These are phyloP conservation scores for Tinamus major DNA, from an alignment of 2,797 vertebrate species.

Conservation along the genomic window DNA sequence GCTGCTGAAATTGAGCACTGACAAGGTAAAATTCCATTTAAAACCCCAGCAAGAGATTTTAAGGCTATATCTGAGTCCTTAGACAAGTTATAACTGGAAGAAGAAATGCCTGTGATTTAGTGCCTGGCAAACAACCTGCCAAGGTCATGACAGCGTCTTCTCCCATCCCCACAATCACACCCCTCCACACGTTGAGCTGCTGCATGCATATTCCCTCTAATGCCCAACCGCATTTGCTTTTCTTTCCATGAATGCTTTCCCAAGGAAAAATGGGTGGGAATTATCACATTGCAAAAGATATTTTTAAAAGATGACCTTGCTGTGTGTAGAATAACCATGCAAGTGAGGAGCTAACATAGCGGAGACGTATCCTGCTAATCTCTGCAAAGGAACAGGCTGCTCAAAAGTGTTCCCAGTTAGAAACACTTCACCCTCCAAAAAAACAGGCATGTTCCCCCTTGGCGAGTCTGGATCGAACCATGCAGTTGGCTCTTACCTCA, in stretches of 20 bases:
- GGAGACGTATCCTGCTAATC: not conserved
- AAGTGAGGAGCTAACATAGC: not conserved
- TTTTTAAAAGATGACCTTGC: slow-evolving; percentile 32
- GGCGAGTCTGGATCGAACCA: not conserved
- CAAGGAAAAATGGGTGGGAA: slow-evolving; percentile 31
- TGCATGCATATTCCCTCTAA: slow-evolving; percentile 14
- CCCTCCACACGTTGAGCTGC: slow-evolving; percentile 42
- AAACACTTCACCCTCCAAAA: not conserved
- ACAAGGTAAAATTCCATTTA: slow-evolving; percentile 16
- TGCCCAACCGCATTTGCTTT: not conserved
- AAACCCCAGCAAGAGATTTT: slow-evolving; percentile 35
- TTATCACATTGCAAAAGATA: slow-evolving; percentile 33
- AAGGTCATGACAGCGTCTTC: slow-evolving; percentile 51
- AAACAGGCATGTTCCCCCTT: not conserved
- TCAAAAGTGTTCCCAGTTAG: not conserved
- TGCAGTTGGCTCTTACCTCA: not conserved
- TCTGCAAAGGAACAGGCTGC: rapidly evolving
- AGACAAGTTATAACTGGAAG: slow-evolving; percentile 34
- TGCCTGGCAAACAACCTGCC: slow-evolving; percentile 26
- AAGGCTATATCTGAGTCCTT: slow-evolving; percentile 8
- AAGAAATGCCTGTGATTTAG: slow-evolving; percentile 34
- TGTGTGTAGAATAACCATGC: not conserved
- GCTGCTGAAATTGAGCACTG: not conserved
- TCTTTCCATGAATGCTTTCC: slow-evolving; percentile 26
- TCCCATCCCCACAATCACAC: not conserved